These are phyloP conservation scores for Drosophila dives DNA, from an alignment of 2,888 invertebrate species.

Conservation along the genomic window DNA sequence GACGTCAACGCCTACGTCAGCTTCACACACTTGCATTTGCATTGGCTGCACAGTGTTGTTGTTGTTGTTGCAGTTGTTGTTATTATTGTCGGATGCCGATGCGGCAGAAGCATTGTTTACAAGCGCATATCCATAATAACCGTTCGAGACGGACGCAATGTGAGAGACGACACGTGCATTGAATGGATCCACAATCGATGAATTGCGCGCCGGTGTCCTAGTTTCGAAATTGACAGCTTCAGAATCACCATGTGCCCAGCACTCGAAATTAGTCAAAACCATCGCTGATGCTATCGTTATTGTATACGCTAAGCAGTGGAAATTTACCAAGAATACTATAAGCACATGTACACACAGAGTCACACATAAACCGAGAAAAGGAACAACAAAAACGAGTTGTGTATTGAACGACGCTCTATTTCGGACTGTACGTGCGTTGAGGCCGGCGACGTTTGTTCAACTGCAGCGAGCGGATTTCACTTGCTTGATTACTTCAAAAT, in stretches of 20 bases:
- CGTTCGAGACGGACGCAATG: constrained; percentile 81
- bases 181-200: constrained; percentile 74
- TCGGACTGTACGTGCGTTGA: constrained; percentile 54
- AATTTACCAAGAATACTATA: constrained; percentile 68
- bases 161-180: constrained; percentile 79
- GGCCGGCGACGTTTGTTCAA: constrained; percentile 52
- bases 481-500: constrained; percentile 58
- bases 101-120: constrained; percentile 59
- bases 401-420: constrained; percentile 49
- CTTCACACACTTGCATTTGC: constrained; percentile 37
- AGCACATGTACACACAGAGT: constrained; percentile 11
- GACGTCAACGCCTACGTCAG: constrained; percentile 11
- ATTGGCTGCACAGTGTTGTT: constrained; percentile 54
- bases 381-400: constrained; percentile 45
- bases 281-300: constrained; percentile 57
- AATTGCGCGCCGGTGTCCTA: constrained; percentile 48
- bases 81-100: constrained; percentile 52
- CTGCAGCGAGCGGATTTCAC: constrained; percentile 34
- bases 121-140: constrained; percentile 81
- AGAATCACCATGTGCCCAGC: constrained; percentile 82
- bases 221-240: constrained; percentile 61
- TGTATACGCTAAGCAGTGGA: constrained; percentile 56
- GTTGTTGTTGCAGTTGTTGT: constrained; percentile 51
- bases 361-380: constrained; percentile 20
- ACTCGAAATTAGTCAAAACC: constrained; percentile 83